A percentile compares a stretch with the other conserved stretches of the same genome.
These are phyloP conservation scores for Choloepus hoffmanni DNA, from an alignment of 2,113 vertebrate species.

Conservation along the genomic window DNA sequence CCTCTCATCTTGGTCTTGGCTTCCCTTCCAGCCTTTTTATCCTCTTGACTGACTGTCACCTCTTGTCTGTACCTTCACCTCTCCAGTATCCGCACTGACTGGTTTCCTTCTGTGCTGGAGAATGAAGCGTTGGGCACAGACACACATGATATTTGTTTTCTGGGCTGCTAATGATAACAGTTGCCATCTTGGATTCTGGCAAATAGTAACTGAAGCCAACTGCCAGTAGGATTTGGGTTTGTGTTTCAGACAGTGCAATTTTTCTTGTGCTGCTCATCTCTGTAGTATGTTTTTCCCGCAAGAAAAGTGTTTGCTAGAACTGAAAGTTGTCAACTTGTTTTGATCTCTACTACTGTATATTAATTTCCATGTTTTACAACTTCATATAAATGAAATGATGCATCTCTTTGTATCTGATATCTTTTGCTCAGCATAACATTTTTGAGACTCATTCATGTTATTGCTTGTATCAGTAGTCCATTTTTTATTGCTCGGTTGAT, in stretches of 20 bases:
- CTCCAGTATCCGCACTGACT: background rate
- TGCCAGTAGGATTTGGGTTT: constrained; percentile 4
- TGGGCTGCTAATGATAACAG: background rate
- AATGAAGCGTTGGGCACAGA: background rate
- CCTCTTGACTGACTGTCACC: background rate
- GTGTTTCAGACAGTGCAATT: background rate
- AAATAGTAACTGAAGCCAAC: constrained; percentile 35
- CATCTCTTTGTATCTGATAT: background rate
- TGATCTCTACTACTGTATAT: constrained; percentile 33
- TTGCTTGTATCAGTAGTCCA: background rate
- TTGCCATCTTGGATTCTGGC: background rate
- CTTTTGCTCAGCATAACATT: background rate
- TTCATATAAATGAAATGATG: constrained; percentile 23
- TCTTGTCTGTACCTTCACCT: background rate
- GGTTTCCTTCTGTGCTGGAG: background rate
- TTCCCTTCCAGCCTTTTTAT: background rate
- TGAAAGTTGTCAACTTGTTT: background rate
- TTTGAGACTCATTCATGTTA: background rate
- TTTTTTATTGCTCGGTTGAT: constrained; percentile 26
- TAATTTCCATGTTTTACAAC: constrained; percentile 38
- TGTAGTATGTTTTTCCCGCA: background rate
- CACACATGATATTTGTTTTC: background rate
- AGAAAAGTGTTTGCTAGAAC: constrained; percentile 42
- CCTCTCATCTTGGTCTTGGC: background rate
- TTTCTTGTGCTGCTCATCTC: background rate